Evolutionary conservation across 1,140 invertebrate species (phyloP).

Genomic region (Asobara japonica): DNA sequence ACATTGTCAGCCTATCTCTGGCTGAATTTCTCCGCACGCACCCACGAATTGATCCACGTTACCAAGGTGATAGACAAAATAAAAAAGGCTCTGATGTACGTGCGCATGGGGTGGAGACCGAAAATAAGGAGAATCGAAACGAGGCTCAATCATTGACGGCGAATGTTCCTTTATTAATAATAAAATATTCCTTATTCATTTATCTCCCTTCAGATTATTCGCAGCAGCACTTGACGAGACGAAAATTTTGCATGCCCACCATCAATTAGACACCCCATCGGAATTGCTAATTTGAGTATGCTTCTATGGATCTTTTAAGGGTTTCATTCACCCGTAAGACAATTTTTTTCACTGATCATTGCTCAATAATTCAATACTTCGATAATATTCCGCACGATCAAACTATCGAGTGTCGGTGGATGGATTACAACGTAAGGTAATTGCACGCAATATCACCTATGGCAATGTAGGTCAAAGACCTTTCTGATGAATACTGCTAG

Average conservation of each 20-base stretch:
- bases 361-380: background rate
- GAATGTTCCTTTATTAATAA: background rate
- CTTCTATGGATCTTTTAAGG: too few relatives aligned
- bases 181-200: background rate
- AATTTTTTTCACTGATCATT: background rate
- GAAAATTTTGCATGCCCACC: background rate
- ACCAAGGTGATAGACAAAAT: slow-evolving; percentile 20
- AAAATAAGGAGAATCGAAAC: background rate
- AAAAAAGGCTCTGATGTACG: background rate
- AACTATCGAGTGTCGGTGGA: background rate
- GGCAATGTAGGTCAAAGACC: background rate
- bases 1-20: too few relatives aligned
- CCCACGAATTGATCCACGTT: background rate
- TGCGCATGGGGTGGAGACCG: background rate
- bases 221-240: background rate
- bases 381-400: background rate
- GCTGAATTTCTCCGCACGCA: background rate
- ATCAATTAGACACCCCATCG: background rate
- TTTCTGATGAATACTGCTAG: background rate
- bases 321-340: too few relatives aligned
- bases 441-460: background rate
- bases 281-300: too few relatives aligned
- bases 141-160: background rate
- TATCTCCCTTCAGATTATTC: background rate
- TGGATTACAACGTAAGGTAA: background rate